Base-by-base conservation (phyloP, 2,888 invertebrate species). In the Himalopsyche kuldschensis region DNA sequence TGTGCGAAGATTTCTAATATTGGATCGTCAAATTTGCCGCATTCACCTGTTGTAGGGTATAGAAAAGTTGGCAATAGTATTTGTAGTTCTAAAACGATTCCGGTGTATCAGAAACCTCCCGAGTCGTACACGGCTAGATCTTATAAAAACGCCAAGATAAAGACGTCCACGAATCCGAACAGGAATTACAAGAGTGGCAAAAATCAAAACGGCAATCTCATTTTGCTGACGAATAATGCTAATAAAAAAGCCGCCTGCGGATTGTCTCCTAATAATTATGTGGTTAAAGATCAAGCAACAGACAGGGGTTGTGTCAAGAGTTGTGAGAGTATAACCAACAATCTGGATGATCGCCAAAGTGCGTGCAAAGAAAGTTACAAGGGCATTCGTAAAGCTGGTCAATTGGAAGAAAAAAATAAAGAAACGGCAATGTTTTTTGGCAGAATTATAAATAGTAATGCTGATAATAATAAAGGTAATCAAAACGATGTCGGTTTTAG, bases 201-300 rank as follows among this genome's bases (percentile, higher is more conserved):
- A 15, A 79, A n/a, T 79, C 78, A 78, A 41, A 82, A 82, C 48
- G 79, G 79, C 47, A 82, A 82, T 35, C 78, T 82, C 17, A 82
- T 82, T 31, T 27, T 82, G 20, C 47, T 82, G 17, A 82, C 82
- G 5, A 82, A 82, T n/a, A 82, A 32, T 24, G 78, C 69, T 24
- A 82, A 79, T 41, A 82, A 75, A 24, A 79, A 82, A 20, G 48
- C 78, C 20, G 75, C 20, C 20, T 55, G 3, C 15, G 55, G 55
- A 55, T 55, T 55, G 20, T 20, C 6, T 20, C 55, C 55, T 3
- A 55, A 24, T 20, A 55, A 24, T 5, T 55, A 10, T 24, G n/a
- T 6, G 6, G 1, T 55, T 0, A n/a, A 55, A 55, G 20, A 24
- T 55, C 55, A 55, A 55, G 8, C 6, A 20, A 8, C 55, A 6